Evolutionary conservation across 2,797 vertebrate genomes (phyloP), one percentile per base, ranked within the genome.

Genomic region (Syngnathus rostellatus): DNA sequence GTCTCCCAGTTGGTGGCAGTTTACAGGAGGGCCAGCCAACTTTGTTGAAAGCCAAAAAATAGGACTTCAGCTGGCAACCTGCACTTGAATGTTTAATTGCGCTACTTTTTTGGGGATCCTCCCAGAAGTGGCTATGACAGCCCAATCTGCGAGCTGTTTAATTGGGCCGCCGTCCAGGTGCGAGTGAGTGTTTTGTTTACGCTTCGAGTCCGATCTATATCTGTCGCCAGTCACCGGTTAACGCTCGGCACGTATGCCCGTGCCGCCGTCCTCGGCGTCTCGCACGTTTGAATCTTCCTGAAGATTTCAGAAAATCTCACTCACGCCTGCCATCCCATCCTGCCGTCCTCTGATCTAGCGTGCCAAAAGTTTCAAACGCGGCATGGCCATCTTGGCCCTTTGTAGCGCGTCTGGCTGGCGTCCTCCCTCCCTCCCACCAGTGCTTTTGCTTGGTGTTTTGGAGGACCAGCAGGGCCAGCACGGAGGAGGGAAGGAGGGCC

Each of bases 401-500:
- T 84, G 81, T 80, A 74, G 68, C 69, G 68, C 63, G 75, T 81
- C 83, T 82, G 80, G 84, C 81, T 62, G 68, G 68, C 48, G 73
- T 81, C 77, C 78, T 74, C 80, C 72, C 70, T 57, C 37, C 57
- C 9, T 8, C 39, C 72, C 69, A 57, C 14, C 55, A 3, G 7
- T 9, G 71, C 76, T 73, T 77, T 79, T 77, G 81, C 76, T 79
- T 58, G 17, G 69, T 77, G 79, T 83, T 83, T 81, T 76, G 80
- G 79, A 54, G 73, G 76, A 83, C 78, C 82, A 81, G 81, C 81
- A 73, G 83, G 75, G 80, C 80, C 84, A 86, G 85, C 81, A 86
- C 81, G 86, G 85, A 78, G 78, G 68, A 59, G 72, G 83, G 85
- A 77, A 81, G 86, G 87, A 78, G 82, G 87, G 80, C 87, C 84